Conservation (phyloP, 2,797 vertebrate species). For the Petrocephalus schoutedeni region DNA sequence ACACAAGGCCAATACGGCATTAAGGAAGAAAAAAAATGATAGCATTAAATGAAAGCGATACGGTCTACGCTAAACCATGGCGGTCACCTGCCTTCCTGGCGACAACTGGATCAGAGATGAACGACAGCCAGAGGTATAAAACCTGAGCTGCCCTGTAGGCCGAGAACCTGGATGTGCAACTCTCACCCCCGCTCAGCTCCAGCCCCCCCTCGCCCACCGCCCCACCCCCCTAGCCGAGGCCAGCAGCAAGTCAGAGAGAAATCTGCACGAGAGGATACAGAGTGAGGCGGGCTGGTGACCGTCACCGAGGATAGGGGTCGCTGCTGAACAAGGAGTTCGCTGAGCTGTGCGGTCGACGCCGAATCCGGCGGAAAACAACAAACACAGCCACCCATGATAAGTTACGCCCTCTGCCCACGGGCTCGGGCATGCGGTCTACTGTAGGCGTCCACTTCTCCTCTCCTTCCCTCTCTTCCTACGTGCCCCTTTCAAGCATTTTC, state of each 20-base stretch:
- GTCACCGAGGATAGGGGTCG: conserved; percentile 23
- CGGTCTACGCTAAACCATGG: conserved; percentile 20
- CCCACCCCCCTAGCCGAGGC: background rate
- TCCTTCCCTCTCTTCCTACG: conserved; percentile 33
- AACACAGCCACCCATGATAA: conserved; percentile 24
- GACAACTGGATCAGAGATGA: conserved; percentile 30
- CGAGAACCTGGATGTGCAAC: background rate
- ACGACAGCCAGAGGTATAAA: conserved; percentile 33
- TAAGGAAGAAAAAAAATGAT: conserved; percentile 26
- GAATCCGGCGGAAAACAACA: conserved; percentile 4
- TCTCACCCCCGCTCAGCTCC: background rate
- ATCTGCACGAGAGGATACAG: conserved; percentile 17
- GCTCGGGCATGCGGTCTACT: background rate
- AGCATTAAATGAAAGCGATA: conserved; percentile 28
- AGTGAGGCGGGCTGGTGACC: conserved; percentile 13
- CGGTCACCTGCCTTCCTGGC: conserved; percentile 15
- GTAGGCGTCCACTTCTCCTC: conserved; percentile 32
- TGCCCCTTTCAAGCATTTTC: conserved; percentile 50
- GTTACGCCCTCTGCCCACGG: conserved; percentile 13
- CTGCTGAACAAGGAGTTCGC: conserved; percentile 26
- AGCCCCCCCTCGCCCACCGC: background rate
- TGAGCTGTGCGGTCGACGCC: background rate
- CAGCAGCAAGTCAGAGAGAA: conserved; percentile 18
- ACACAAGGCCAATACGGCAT: conserved; percentile 10
- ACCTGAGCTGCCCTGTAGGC: conserved; percentile 28